Base-by-base conservation (phyloP, 2,113 vertebrate species). In the Helogale parvula region DNA sequence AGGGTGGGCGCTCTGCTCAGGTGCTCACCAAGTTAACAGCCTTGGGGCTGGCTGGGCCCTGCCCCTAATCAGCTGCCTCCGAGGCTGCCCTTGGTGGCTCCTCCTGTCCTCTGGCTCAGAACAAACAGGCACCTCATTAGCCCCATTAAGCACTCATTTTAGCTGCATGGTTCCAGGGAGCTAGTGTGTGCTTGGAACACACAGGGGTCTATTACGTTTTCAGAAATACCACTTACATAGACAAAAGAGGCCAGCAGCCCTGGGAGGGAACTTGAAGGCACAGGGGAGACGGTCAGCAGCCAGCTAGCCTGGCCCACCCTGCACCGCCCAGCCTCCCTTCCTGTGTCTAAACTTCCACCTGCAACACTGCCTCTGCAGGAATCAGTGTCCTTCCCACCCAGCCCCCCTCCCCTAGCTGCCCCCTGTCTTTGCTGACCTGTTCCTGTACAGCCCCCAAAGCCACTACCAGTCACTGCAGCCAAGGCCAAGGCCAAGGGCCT, bases 121-220 rank as follows among this genome's bases (percentile, higher is more conserved):
- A 77, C 92, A 90, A 87, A 74, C 0, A 4, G 81, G 19, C 35
- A 77, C 74, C 76, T 93, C 81, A 31, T 93, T 93, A 94, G 76
- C 50, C 63, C 94, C 65, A 38, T 65, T 63, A 96, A 96, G 90
- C 29, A 10, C 9, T 98, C 76, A 80, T 80, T 96, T 93, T 85
- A 88, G 92, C 85, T 3, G 2, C n/a, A n/a, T 33, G 92, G 86
- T 93, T 98, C 90, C 93, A 54, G n/a, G 94, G 77, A 91, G 76
- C 54, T 54, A 85, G 76, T 31, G 9, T 85, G 71, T 29, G 7
- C 57, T 60, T 87, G 88, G 91, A 86, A 86, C 16, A 2, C 31
- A 89, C 72, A 94, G 77, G 41, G 86, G n/a, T 50, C 90, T 85
- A 85, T 91, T 94, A 88, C 7, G 16, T 93, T 88, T 85, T 60